Conservation (phyloP, 1,140 invertebrate species). For the Reticulitermes speratus region DNA sequence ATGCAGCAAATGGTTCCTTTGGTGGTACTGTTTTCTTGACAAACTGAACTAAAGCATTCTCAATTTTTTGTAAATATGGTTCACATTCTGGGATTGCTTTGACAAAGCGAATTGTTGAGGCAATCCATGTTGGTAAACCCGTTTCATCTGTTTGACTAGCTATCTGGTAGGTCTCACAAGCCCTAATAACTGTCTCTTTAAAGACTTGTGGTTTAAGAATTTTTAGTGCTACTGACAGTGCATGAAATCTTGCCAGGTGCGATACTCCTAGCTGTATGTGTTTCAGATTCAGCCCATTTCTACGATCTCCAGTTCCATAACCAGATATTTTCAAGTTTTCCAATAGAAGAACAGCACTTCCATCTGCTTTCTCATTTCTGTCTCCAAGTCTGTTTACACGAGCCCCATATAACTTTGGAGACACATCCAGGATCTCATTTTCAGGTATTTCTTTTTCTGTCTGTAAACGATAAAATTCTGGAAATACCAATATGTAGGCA, state of each 20-base stretch:
- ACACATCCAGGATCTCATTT: slow-evolving; percentile 6
- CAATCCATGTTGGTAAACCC: neutral
- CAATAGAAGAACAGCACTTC: slow-evolving; percentile 14
- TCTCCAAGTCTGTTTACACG: neutral
- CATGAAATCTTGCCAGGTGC: slow-evolving; percentile 28
- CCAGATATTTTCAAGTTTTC: slow-evolving; percentile 21
- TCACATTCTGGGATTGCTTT: slow-evolving; percentile 28
- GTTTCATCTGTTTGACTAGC: neutral
- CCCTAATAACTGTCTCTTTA: slow-evolving; percentile 20
- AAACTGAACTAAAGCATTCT: neutral
- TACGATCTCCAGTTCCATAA: slow-evolving; percentile 17
- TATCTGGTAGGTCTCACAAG: neutral
- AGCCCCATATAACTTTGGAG: slow-evolving; percentile 21
- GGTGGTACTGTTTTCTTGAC: slow-evolving; percentile 11
- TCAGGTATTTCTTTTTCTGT: slow-evolving; percentile 17
- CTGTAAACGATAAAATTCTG: slow-evolving; percentile 16
- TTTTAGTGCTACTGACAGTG: slow-evolving; percentile 17
- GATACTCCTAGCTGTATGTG: slow-evolving; percentile 22
- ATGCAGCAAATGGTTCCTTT: slow-evolving; percentile 35
- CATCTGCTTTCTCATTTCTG: slow-evolving; percentile 2
- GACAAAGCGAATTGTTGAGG: neutral
- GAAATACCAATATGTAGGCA: slow-evolving; percentile 15
- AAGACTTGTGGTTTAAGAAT: slow-evolving; percentile 28
- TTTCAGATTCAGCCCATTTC: slow-evolving; percentile 25
- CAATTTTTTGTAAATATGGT: slow-evolving; percentile 1